Percentiles rank a stretch among this genome's conserved stretches.
Evolutionary conservation across 2,797 vertebrate species (phyloP).

Genomic region (Ceryle rudis): DNA sequence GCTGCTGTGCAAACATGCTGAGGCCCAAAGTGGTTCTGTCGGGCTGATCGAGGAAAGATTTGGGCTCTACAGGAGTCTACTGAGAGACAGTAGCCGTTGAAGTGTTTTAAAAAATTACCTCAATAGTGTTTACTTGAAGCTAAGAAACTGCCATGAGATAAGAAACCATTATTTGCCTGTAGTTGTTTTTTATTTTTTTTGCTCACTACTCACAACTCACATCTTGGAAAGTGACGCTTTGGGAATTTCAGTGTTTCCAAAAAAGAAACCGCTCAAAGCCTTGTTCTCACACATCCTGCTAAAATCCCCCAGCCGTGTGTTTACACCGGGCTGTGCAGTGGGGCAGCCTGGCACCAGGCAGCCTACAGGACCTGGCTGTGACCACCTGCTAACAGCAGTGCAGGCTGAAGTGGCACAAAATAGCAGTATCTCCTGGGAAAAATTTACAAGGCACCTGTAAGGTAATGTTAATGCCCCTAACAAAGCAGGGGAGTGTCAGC

Average conservation of each 20-base stretch:
- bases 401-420: background rate
- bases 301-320: rapidly evolving
- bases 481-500: background rate
- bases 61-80: background rate
- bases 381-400: background rate
- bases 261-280: background rate
- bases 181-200: background rate
- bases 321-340: background rate
- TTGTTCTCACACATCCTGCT: background rate
- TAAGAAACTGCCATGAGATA: background rate
- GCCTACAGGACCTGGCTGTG: background rate
- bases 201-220: background rate
- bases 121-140: background rate
- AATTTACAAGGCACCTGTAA: background rate
- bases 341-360: background rate
- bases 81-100: background rate
- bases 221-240: background rate
- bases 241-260: background rate
- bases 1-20: background rate
- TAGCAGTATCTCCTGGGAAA: background rate
- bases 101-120: background rate
- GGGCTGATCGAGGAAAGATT: background rate
- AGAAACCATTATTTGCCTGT: background rate
- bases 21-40: background rate
- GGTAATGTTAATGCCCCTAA: background rate